phyloP scores from a whole-genome alignment of 1,140 invertebrate species.

The Drosophila melanogaster region DNA sequence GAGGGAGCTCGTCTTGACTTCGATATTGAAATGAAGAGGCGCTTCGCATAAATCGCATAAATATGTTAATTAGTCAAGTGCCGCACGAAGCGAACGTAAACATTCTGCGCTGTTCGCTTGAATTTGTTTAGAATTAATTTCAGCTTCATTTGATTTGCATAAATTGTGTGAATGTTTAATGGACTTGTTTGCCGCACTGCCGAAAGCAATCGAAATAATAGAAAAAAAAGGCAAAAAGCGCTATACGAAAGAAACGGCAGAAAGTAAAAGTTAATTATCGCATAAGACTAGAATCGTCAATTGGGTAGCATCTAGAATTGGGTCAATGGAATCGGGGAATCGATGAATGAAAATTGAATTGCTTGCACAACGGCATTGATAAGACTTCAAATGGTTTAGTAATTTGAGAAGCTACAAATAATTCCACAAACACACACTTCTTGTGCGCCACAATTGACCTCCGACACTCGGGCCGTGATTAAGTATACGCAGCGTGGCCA shows the following conservation, averaged over 20 bases:
- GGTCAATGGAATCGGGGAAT: slow-evolving; percentile 58
- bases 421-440: slow-evolving; percentile 7
- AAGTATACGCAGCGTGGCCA: slow-evolving; percentile 16
- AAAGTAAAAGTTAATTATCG: slow-evolving; percentile 68
- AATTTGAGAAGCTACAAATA: slow-evolving; percentile 23
- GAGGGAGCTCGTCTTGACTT: slow-evolving; percentile 4
- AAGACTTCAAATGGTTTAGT: slow-evolving; percentile 20
- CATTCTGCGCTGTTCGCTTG: slow-evolving; percentile 59
- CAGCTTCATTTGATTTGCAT: slow-evolving; percentile 63
- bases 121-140: slow-evolving; percentile 70
- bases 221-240: not conserved
- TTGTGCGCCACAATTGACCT: slow-evolving; percentile 4
- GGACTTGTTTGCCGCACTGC: slow-evolving; percentile 47
- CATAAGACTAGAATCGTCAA: slow-evolving; percentile 43
- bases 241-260: slow-evolving; percentile 11
- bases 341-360: slow-evolving; percentile 52
- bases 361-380: slow-evolving; percentile 28
- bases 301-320: slow-evolving; percentile 40
- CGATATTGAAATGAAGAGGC: slow-evolving; percentile 70
- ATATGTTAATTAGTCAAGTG: slow-evolving; percentile 71
- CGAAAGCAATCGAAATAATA: slow-evolving; percentile 27
- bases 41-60: slow-evolving; percentile 79
- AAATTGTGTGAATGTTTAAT: slow-evolving; percentile 56
- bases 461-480: slow-evolving; percentile 13
- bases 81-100: slow-evolving; percentile 42